These are phyloP conservation scores for Calliopsis andreniformis DNA, from an alignment of 1,140 invertebrate species.

Conservation along the genomic window DNA sequence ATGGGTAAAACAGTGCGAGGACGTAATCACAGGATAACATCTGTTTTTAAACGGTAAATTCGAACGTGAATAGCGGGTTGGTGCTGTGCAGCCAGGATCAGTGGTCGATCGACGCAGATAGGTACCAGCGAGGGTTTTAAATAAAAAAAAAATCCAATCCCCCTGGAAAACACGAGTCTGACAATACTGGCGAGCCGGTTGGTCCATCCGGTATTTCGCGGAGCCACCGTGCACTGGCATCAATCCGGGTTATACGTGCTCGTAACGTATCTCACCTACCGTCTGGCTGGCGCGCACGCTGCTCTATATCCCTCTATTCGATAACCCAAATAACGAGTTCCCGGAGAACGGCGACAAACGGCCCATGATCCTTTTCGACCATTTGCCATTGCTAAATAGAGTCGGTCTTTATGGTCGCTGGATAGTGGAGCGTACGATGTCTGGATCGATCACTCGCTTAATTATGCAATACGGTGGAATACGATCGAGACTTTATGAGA, in stretches of 20 bases:
- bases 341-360: constrained; percentile 48
- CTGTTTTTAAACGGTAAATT: constrained; percentile 67
- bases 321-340: constrained; percentile 66
- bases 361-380: constrained; percentile 46
- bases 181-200: constrained; percentile 63
- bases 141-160: constrained; percentile 73
- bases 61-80: constrained; percentile 47
- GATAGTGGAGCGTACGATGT: not conserved
- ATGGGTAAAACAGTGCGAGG: not conserved
- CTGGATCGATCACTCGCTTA: not conserved
- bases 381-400: constrained; percentile 44
- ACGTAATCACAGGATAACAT: constrained; percentile 64
- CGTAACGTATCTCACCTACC: constrained; percentile 56
- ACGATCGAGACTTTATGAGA: no score
- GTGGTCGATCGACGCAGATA: constrained; percentile 46
- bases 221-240: constrained; percentile 49
- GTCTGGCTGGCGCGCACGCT: constrained; percentile 3
- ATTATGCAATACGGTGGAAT: not conserved
- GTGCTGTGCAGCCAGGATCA: constrained; percentile 23
- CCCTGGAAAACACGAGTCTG: constrained; percentile 64
- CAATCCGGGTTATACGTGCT: constrained; percentile 66
- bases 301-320: constrained; percentile 38
- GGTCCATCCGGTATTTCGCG: constrained; percentile 61
- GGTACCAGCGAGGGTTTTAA: constrained; percentile 57
- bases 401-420: constrained; percentile 22